Evolutionary conservation across 2,113 vertebrate species (phyloP).

Genomic region (Glaucidium brasilianum): DNA sequence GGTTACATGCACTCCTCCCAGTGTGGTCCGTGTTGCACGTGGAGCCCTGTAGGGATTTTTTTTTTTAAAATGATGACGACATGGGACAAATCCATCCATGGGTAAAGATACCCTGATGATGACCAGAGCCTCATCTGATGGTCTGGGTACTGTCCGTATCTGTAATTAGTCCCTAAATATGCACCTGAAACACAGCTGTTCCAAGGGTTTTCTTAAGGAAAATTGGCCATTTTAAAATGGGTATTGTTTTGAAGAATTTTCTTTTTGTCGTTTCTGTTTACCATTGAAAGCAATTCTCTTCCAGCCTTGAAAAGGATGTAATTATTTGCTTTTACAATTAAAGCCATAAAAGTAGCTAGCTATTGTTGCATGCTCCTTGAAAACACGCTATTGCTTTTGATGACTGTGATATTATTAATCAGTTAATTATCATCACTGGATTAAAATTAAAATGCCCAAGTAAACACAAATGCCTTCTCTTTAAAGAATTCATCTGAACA

Average conservation of each 20-base stretch:
- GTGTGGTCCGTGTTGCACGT: not conserved
- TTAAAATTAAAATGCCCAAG: slow-evolving; percentile 49
- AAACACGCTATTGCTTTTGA: slow-evolving; percentile 49
- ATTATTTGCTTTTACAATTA: slow-evolving; percentile 73
- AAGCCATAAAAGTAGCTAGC: slow-evolving; percentile 13
- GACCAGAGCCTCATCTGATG: not conserved
- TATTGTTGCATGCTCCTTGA: slow-evolving; percentile 55
- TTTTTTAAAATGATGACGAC: too few relatives aligned
- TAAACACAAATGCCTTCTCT: slow-evolving; percentile 31
- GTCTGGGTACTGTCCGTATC: not conserved
- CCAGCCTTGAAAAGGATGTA: slow-evolving; percentile 44
- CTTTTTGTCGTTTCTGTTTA: slow-evolving; percentile 61
- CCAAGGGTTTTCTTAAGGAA: not conserved
- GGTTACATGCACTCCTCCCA: not conserved
- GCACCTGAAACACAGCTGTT: slow-evolving; percentile 11
- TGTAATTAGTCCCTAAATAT: not conserved
- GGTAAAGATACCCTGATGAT: not conserved
- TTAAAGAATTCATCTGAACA: slow-evolving; percentile 8
- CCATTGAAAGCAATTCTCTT: slow-evolving; percentile 56
- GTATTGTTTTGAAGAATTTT: slow-evolving; percentile 28
- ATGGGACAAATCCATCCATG: not conserved
- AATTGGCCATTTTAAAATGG: not conserved
- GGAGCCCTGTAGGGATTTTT: not conserved
- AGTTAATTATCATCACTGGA: slow-evolving; percentile 48
- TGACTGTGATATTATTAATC: slow-evolving; percentile 61